Evolutionary conservation across 2,888 invertebrate species (phyloP).

Genomic region (Emesis furor): DNA sequence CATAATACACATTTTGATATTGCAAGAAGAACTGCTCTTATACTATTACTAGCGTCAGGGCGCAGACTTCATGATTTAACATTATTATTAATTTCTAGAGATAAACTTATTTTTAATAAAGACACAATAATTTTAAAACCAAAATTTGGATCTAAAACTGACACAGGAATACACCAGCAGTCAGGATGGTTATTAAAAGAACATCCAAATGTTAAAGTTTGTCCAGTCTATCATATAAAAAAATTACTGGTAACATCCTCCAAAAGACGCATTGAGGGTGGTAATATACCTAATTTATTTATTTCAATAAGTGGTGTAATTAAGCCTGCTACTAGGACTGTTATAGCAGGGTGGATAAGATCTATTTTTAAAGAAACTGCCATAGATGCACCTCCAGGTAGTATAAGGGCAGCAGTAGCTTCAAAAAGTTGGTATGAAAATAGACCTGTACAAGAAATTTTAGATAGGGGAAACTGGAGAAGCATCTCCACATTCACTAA

Average conservation of each 20-base stretch:
- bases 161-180: neutral
- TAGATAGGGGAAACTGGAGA: slow-evolving; percentile 49
- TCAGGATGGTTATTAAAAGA: slow-evolving; percentile 5
- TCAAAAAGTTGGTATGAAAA: slow-evolving; percentile 56
- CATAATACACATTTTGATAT: neutral
- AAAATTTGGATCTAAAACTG: slow-evolving; percentile 23
- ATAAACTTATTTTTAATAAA: neutral
- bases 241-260: neutral
- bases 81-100: neutral
- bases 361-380: slow-evolving; percentile 32
- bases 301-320: slow-evolving; percentile 32
- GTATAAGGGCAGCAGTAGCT: slow-evolving; percentile 59
- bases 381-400: slow-evolving; percentile 44
- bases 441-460: slow-evolving; percentile 46
- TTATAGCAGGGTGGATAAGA: slow-evolving; percentile 51
- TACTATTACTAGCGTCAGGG: slow-evolving; percentile 16
- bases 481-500: slow-evolving; percentile 44
- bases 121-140: slow-evolving; percentile 5
- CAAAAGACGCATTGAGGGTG: neutral
- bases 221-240: neutral
- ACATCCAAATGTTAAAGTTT: neutral
- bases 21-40: neutral
- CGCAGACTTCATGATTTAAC: slow-evolving; percentile 14
- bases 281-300: slow-evolving; percentile 36
- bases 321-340: slow-evolving; percentile 37